phyloP scores from a whole-genome alignment of 2,113 vertebrate genomes.

The Ellobius talpinus region DNA sequence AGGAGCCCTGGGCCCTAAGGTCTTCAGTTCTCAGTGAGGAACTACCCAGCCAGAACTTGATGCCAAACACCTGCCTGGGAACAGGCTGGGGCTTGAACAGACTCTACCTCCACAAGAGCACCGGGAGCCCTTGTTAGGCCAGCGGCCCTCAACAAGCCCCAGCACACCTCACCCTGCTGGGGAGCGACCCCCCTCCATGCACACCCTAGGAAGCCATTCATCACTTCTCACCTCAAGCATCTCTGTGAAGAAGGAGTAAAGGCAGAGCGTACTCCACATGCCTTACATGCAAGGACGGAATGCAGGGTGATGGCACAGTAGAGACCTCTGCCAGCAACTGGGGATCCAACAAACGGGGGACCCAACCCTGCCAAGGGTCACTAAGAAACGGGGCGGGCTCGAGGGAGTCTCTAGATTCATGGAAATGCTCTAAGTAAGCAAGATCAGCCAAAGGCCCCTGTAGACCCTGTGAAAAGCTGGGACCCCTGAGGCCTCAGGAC shows the following conservation, averaged over 20 bases:
- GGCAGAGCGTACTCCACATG: not conserved
- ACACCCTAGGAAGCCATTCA: not conserved
- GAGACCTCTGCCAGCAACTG: not conserved
- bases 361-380: not conserved
- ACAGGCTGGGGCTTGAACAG: not conserved
- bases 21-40: not conserved
- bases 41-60: not conserved
- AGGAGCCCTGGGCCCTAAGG: not conserved
- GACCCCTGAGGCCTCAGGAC: not conserved
- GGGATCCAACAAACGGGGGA: not conserved
- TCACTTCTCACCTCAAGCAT: not conserved
- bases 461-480: not conserved
- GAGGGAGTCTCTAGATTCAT: not conserved
- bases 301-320: not conserved
- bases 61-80: not conserved
- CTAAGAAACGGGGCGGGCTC: not conserved
- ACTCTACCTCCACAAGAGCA: not conserved
- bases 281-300: not conserved
- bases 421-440: not conserved
- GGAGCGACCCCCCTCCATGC: not conserved
- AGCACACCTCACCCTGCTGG: not conserved
- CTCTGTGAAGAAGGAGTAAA: not conserved
- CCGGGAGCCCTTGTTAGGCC: not conserved
- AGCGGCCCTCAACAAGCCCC: not conserved
- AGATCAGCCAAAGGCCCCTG: not conserved